phyloP scores from a whole-genome alignment of 2,113 vertebrate genomes.

The Lota lota region DNA sequence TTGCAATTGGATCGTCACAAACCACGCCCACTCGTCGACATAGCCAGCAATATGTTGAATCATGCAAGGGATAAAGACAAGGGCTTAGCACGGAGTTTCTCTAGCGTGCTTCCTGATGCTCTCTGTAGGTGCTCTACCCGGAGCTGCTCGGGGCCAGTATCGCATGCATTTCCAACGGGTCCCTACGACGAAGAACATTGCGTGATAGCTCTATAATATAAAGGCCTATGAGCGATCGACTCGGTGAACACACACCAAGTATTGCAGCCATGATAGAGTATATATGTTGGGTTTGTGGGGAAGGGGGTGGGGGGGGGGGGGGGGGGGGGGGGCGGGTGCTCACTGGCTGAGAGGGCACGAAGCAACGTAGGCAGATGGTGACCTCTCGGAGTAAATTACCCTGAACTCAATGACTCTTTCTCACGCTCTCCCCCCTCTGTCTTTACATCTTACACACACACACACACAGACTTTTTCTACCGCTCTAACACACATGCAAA shows the following conservation, averaged over 20 bases:
- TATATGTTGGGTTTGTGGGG: background rate
- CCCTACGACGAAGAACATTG: too few species aligned
- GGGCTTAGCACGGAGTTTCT: too few species aligned
- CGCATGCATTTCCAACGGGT: too few species aligned
- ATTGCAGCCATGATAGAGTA: background rate
- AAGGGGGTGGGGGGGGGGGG: too few species aligned
- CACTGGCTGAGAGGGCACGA: conserved; percentile 37
- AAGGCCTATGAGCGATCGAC: too few species aligned
- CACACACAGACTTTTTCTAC: background rate
- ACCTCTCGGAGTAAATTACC: conserved; percentile 71
- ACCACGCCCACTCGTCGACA: background rate
- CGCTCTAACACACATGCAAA: background rate
- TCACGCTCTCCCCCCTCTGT: conserved; percentile 18
- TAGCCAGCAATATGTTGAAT: background rate
- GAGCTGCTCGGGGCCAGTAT: too few species aligned
- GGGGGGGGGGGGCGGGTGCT: too few species aligned
- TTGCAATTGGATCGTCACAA: too few species aligned
- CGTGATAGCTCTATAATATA: too few species aligned
- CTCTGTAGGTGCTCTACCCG: too few species aligned
- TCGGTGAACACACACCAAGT: background rate
- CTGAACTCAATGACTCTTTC: conserved; percentile 59
- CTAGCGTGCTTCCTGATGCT: too few species aligned
- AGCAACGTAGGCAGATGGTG: conserved; percentile 69
- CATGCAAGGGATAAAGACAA: background rate
- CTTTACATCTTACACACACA: background rate